Percentiles rank a stretch among this genome's conserved stretches.
Evolutionary conservation across 2,888 invertebrate species (phyloP).

Genomic region (Aspidiotus destructor): DNA sequence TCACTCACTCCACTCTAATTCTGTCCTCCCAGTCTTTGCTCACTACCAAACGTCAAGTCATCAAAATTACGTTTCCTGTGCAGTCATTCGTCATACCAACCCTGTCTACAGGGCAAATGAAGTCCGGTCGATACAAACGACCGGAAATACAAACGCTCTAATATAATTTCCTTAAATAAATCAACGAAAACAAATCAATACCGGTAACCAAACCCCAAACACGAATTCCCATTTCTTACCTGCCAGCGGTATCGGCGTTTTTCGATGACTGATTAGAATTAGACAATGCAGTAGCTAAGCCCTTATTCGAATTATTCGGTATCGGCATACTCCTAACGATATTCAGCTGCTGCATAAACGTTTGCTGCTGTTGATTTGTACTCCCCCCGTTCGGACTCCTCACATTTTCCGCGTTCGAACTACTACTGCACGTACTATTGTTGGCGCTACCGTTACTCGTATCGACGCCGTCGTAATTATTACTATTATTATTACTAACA

Average conservation of each 20-base stretch:
- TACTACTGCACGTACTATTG: background rate
- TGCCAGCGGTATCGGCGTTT: slow-evolving; percentile 2
- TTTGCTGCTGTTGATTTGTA: background rate
- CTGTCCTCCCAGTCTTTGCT: too few relatives aligned
- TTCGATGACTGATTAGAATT: slow-evolving; percentile 23
- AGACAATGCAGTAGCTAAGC: slow-evolving; percentile 29
- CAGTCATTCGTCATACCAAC: too few relatives aligned
- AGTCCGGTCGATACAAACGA: too few relatives aligned
- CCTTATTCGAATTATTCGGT: slow-evolving; percentile 28
- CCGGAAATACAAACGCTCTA: too few relatives aligned
- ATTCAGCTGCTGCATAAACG: slow-evolving; percentile 24
- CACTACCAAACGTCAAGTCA: too few relatives aligned
- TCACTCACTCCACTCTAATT: too few relatives aligned
- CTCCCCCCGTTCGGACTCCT: background rate
- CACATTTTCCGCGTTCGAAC: background rate
- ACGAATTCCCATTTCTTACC: slow-evolving; percentile 7
- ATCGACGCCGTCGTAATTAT: background rate
- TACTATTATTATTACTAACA: slow-evolving; percentile 12
- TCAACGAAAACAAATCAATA: background rate
- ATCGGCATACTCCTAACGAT: slow-evolving; percentile 34
- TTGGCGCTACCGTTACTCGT: background rate
- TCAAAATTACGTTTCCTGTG: too few relatives aligned
- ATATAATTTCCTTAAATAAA: background rate
- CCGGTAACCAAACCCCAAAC: background rate
- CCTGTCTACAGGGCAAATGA: too few relatives aligned